Evolutionary conservation across 1,140 invertebrate species (phyloP), one percentile per base, ranked within the genome.

Genomic region (Hyphantria cunea): DNA sequence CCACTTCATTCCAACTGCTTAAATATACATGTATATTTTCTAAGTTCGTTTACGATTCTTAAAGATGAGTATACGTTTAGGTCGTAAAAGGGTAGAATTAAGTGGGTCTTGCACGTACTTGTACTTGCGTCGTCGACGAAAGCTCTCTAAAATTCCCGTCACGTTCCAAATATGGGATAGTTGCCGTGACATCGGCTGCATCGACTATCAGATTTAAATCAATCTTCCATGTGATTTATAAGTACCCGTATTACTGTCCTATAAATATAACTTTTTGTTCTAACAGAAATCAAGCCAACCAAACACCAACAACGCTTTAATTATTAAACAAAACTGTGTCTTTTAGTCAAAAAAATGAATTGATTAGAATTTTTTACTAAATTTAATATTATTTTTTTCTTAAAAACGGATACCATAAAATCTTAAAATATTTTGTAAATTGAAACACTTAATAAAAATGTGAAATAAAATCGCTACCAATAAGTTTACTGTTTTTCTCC

Each of bases 51-150:
- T 44, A 44, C 10, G 10, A 44, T 44, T 44, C 41, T 12, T 44
- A 0, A 13, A 56, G 42, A 56, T 45, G 54, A 34, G n/a, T 48
- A 33, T 58, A 58, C 55, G 45, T 49, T 11, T 13, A 8, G 56
- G 50, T 60, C 56, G 56, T 60, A 60, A 60, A 60, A 60, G 48
- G 15, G 48, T 47, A 42, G 47, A 51, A 60, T 50, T 60, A 47
- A 51, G 56, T 60, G 47, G 56, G 42, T 50, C 50, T 51, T 33
- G 48, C 56, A 50, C 56, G 56, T 49, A 58, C 55, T 49, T 33
- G 54, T 37, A 58, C 44, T 49, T 39, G 54, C 41, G 17, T 37
- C 42, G 42, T 8, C 45, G 41, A 42, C 34, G 54, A 56, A 37
- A 17, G 11, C 45, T 14, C 33, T 5, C 17, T 34, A 42, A 39